Evolutionary conservation across 2,888 invertebrate genomes (phyloP).

Genomic region (Phaedon cochleariae): DNA sequence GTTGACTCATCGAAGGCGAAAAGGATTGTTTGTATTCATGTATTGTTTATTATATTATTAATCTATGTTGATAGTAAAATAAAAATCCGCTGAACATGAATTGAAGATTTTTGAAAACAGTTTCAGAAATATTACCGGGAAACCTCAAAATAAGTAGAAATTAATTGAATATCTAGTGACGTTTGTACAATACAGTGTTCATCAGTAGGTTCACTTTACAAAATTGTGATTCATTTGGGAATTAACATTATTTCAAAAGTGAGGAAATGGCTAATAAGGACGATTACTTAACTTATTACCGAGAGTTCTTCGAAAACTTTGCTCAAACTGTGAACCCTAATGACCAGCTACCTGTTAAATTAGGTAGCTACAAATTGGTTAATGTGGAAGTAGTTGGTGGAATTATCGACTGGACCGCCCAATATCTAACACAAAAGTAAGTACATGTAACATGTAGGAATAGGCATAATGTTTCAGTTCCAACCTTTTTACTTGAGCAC

Average conservation of each 20-base stretch:
- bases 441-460: not conserved
- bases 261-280: slow-evolving; percentile 66
- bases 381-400: slow-evolving; percentile 77
- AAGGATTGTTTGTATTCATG: too few relatives aligned
- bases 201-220: not conserved
- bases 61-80: too few relatives aligned
- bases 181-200: not conserved
- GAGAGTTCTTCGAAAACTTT: slow-evolving; percentile 77
- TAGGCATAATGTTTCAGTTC: not conserved
- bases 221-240: not conserved
- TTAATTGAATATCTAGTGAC: not conserved
- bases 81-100: too few relatives aligned
- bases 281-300: slow-evolving; percentile 74
- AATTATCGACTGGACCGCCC: slow-evolving; percentile 78
- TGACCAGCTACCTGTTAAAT: slow-evolving; percentile 78
- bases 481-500: not conserved
- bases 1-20: too few relatives aligned
- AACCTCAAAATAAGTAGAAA: not conserved
- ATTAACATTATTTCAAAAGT: not conserved
- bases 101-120: too few relatives aligned
- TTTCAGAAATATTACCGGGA: not conserved
- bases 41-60: too few relatives aligned
- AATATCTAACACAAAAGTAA: slow-evolving; percentile 81
- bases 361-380: slow-evolving; percentile 73
- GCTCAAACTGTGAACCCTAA: slow-evolving; percentile 73